These are phyloP conservation scores for Poecilobothrus nobilitatus DNA, from an alignment of 2,888 invertebrate species.

Conservation along the genomic window DNA sequence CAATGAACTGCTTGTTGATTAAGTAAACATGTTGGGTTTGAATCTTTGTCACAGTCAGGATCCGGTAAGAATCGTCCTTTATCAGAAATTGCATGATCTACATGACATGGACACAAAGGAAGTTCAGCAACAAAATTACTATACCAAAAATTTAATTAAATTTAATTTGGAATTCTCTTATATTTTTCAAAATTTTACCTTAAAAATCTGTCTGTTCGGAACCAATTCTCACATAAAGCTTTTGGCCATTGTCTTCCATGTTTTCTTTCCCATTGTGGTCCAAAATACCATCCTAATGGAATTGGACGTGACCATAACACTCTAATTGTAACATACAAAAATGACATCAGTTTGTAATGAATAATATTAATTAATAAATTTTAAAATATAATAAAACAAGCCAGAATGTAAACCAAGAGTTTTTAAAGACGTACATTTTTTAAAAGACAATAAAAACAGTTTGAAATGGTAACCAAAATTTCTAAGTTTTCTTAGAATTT, in stretches of 20 bases:
- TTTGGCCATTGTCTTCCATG: conserved; percentile 77
- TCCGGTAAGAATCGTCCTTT: conserved; percentile 90
- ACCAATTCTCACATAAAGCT: conserved; percentile 82
- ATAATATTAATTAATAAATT: too few species aligned
- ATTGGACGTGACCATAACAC: conserved; percentile 86
- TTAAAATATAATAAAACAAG: neutral
- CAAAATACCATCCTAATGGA: conserved; percentile 88
- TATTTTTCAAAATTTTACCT: conserved; percentile 35
- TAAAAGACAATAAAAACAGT: too few species aligned
- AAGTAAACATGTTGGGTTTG: conserved; percentile 78
- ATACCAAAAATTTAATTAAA: conserved; percentile 17
- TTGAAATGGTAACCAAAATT: too few species aligned
- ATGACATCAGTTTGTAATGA: neutral
- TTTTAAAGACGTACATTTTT: too few species aligned
- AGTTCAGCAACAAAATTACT: conserved; percentile 81
- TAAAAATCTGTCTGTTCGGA: conserved; percentile 67
- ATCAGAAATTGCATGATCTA: conserved; percentile 83
- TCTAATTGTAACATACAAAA: conserved; percentile 32
- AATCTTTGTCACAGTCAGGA: conserved; percentile 81
- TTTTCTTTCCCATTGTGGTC: conserved; percentile 74
- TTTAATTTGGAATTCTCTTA: conserved; percentile 7
- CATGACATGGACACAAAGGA: conserved; percentile 81
- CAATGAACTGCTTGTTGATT: conserved; percentile 89
- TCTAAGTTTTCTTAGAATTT: too few species aligned
- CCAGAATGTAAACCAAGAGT: neutral